Percentiles rank a stretch among this genome's conserved stretches.
phyloP scores from a whole-genome alignment of 2,797 vertebrate genomes.

The Gila robusta region DNA sequence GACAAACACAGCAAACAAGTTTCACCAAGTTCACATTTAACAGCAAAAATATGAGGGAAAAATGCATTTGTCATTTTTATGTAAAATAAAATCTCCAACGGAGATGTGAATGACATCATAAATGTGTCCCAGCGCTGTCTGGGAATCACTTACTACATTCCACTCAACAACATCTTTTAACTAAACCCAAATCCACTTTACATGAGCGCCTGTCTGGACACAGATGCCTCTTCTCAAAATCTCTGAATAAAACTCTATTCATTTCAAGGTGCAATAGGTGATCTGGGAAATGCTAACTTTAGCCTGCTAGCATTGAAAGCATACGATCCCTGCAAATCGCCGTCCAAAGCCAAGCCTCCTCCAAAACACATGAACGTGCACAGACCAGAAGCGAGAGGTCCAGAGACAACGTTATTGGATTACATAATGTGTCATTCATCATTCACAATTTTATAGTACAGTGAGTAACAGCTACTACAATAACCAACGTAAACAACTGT shows the following conservation, averaged over 20 bases:
- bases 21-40: neutral
- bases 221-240: neutral
- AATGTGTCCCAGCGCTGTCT: neutral
- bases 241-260: neutral
- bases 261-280: too few relatives aligned
- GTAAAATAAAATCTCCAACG: neutral
- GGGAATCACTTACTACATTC: slow-evolving; percentile 1
- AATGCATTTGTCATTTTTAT: neutral
- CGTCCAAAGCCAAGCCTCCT: too few relatives aligned
- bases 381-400: too few relatives aligned
- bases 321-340: too few relatives aligned
- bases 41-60: neutral
- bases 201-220: neutral
- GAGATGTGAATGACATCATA: slow-evolving; percentile 8
- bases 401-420: too few relatives aligned
- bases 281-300: too few relatives aligned
- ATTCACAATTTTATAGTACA: too few relatives aligned
- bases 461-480: too few relatives aligned
- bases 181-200: neutral
- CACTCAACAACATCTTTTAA: neutral
- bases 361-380: too few relatives aligned
- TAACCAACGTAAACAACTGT: too few relatives aligned
- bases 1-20: slow-evolving; percentile 22
- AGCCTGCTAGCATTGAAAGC: too few relatives aligned
- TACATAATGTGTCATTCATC: too few relatives aligned